Conservation (phyloP, 1,140 invertebrate genomes). For the Drosophila eugracilis region DNA sequence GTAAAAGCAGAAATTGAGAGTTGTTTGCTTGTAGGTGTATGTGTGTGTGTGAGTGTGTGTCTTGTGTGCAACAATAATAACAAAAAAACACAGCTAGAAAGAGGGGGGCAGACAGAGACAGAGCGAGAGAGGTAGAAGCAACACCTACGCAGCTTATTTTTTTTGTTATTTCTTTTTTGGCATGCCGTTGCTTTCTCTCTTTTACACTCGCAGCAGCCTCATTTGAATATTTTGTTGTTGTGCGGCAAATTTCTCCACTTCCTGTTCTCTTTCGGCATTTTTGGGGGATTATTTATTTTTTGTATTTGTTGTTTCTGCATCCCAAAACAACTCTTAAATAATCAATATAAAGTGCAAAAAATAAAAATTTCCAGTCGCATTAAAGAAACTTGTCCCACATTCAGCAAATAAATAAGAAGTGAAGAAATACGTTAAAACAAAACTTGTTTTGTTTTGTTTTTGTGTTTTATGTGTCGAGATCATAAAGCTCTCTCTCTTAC, state of each 20-base stretch:
- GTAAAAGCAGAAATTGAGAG: constrained; percentile 80
- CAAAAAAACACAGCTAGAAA: constrained; percentile 1
- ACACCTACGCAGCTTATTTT: constrained; percentile 67
- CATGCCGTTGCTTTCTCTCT: constrained; percentile 71
- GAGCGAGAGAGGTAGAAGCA: constrained; percentile 17
- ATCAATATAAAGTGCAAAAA: constrained; percentile 34
- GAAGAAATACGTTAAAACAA: constrained; percentile 39
- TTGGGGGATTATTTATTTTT: constrained; percentile 7
- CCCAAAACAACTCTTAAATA: constrained; percentile 28
- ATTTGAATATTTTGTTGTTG: constrained; percentile 29
- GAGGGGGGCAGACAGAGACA: constrained; percentile 1
- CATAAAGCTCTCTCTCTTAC: constrained; percentile 33
- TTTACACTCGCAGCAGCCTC: constrained; percentile 7
- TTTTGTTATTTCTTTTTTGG: constrained; percentile 38
- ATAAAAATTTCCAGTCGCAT: constrained; percentile 6
- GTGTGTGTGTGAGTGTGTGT: constrained; percentile 30
- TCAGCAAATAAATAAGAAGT: constrained; percentile 18
- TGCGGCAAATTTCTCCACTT: constrained; percentile 55
- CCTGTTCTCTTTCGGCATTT: constrained; percentile 17
- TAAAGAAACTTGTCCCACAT: constrained; percentile 50
- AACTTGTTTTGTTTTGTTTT: constrained; percentile 56
- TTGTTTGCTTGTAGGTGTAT: constrained; percentile 45
- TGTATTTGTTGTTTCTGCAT: neutral
- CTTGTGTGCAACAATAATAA: constrained; percentile 37
- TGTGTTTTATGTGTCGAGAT: constrained; percentile 26